Evolutionary conservation across 1,140 invertebrate species (phyloP).

Genomic region (Danaus melanippus): DNA sequence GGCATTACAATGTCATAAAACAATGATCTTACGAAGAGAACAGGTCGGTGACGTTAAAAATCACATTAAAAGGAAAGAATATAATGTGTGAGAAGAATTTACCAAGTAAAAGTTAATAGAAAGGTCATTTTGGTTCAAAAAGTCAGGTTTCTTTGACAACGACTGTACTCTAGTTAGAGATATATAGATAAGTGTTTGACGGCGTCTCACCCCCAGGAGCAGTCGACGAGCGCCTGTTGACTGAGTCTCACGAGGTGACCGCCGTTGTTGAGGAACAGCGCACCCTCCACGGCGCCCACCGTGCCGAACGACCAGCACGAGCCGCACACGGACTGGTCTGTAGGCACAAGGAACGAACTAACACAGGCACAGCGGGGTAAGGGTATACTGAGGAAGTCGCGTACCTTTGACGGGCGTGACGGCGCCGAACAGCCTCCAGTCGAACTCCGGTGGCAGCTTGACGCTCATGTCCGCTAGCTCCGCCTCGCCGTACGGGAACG

Average conservation of each 20-base stretch:
- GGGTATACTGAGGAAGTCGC: not conserved
- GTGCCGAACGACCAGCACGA: conserved; percentile 98
- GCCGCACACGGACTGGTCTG: conserved; percentile 96
- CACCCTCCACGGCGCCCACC: conserved; percentile 93
- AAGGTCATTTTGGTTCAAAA: too few species aligned
- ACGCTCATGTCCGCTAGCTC: conserved; percentile 55
- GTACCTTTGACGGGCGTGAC: conserved; percentile 83
- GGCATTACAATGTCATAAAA: too few species aligned
- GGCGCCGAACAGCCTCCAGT: conserved; percentile 94
- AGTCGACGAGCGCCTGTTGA: conserved; percentile 94
- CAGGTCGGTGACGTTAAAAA: too few species aligned
- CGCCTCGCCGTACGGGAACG: conserved; percentile 80
- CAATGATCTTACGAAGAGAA: too few species aligned
- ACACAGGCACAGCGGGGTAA: not conserved
- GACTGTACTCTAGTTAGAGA: too few species aligned
- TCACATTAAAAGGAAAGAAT: too few species aligned
- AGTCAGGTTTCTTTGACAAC: too few species aligned
- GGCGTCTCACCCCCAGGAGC: conserved; percentile 86
- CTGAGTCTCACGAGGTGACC: conserved; percentile 86
- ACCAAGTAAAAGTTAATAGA: too few species aligned
- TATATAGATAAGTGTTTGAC: too few species aligned
- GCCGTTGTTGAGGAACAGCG: conserved; percentile 88
- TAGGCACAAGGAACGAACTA: not conserved
- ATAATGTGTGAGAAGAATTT: too few species aligned
- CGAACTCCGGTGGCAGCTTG: conserved; percentile 79